A percentile compares a stretch with the other conserved stretches of the same genome.
These are phyloP conservation scores for Hymenochirus boettgeri DNA, from an alignment of 2,113 vertebrate genomes.

Conservation along the genomic window DNA sequence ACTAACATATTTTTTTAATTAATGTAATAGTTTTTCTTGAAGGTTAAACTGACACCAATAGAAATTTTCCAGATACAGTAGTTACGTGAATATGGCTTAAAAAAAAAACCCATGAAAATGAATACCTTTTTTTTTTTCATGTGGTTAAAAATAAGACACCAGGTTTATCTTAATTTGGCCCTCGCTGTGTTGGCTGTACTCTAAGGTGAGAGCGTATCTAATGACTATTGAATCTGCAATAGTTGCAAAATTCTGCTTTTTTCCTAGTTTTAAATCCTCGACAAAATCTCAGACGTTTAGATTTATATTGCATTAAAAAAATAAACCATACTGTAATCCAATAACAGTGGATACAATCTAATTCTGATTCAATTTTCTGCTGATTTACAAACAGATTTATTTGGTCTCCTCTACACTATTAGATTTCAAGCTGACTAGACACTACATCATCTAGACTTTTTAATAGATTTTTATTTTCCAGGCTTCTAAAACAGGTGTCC, in stretches of 20 bases:
- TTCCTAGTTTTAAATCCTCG: neutral
- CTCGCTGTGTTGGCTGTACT: neutral
- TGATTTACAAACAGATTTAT: conserved; percentile 1
- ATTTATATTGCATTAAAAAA: conserved; percentile 1
- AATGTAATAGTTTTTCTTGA: neutral
- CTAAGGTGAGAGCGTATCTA: neutral
- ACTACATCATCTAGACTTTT: conserved; percentile 3
- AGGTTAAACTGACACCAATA: neutral
- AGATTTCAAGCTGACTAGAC: neutral
- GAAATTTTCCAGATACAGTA: neutral
- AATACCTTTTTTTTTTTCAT: neutral
- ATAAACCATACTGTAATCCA: neutral
- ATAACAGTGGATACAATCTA: neutral
- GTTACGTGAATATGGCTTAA: neutral
- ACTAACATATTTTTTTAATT: too few relatives aligned
- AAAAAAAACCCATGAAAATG: neutral
- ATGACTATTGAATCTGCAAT: neutral
- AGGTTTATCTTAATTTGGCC: conserved; percentile 2
- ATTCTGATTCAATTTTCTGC: conserved; percentile 7
- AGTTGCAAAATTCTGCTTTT: neutral
- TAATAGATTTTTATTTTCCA: neutral
- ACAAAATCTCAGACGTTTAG: neutral
- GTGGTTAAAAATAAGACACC: neutral
- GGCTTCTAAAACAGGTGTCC: neutral
- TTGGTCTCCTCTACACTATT: neutral